Evolutionary conservation across 2,113 vertebrate genomes (phyloP), one percentile per base, ranked within the genome.

Genomic region (Pardalotus punctatus): DNA sequence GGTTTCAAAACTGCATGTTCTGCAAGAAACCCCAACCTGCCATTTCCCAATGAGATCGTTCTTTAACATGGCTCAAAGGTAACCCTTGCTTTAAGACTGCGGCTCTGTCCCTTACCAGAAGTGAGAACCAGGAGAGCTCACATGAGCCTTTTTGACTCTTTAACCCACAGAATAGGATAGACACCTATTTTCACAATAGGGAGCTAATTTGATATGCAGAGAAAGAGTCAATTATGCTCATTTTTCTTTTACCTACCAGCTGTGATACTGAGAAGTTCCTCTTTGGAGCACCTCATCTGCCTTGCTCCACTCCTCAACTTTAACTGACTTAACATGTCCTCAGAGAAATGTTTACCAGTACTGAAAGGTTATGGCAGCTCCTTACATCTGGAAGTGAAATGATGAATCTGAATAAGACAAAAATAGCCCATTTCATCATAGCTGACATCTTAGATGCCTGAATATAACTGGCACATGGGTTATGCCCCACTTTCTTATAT

Each of bases 21-120:
- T 56, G 31, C 11, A 11, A n/a, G n/a, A 61, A 76, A 6, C 0
- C 3, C 1, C 3, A 40, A 5, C 4, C 9, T 2, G 86, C 17
- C 2, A 11, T 57, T 93, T 87, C 31, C 14, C 29, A 29, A 31
- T 0, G 1, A 65, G 11, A 40, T 12, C 61, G 4, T 14, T 82
- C 27, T 76, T 86, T 70, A 53, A 20, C 17, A 6, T 1, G 6
- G 12, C 27, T 64, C 14, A 64, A 74, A 74, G 13, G 1, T 76
- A 82, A 33, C 6, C 6, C 8, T 7, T 79, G 11, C 5, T 83
- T 81, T 47, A 43, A 64, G 10, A 28, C 19, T 1, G 2, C 10
- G 66, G 19, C 6, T 58, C 51, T 72, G 35, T 25, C 33, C 15
- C 15, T 54, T 54, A 47, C 9, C 47, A 48, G 47, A 48, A n/a